Base-by-base conservation (phyloP, 2,797 vertebrate species). In the Sebastes oblongus region DNA sequence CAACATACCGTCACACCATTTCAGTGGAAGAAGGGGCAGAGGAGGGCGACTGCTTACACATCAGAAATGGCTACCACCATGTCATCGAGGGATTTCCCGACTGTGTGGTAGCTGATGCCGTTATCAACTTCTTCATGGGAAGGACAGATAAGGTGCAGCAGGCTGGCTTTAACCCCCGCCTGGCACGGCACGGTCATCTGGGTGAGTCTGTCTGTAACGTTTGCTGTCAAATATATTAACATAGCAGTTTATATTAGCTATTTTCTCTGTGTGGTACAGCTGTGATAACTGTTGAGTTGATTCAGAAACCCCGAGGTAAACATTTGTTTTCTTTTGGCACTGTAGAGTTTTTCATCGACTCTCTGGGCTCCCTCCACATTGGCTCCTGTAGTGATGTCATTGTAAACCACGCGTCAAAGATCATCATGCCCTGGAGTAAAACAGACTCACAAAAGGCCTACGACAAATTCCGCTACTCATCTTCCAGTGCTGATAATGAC, bases 41-140 rank as follows among this genome's bases (percentile, higher is more conserved):
- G 4, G 96, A 96, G 2, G 98, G 97, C 0, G 94, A 97, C 88
- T 99, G 98, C 70, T 81, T 98, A n/a, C 95, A 95, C 30, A 94
- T 95, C 0, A 94, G 91, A 54, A 89, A 77, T 0, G 98, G 97
- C 22, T 96, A 95, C 90, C 91, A 98, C 69, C 97, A 98, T 13
- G 54, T 66, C 66, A 93, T 98, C 0, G 70, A 94, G 0, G 97
- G 96, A 7, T 98, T 97, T 86, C 96, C 97, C 0, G 92, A 89
- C 83, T 98, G 97, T 11, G 97, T 99, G 20, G 96, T 98, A 32
- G 92, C 96, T 0, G 98, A 99, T n/a, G 97, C 94, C 0, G 96
- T 97, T 4, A 95, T 98, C 54, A 99, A 99, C 93, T 99, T 99
- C 91, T 99, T 99, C 86, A 93, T 98, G 93, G 97, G 92, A 9